Percentiles rank a stretch among this genome's conserved stretches.
These are phyloP conservation scores for Petaurus breviceps DNA, from an alignment of 2,113 vertebrate genomes.

Conservation along the genomic window DNA sequence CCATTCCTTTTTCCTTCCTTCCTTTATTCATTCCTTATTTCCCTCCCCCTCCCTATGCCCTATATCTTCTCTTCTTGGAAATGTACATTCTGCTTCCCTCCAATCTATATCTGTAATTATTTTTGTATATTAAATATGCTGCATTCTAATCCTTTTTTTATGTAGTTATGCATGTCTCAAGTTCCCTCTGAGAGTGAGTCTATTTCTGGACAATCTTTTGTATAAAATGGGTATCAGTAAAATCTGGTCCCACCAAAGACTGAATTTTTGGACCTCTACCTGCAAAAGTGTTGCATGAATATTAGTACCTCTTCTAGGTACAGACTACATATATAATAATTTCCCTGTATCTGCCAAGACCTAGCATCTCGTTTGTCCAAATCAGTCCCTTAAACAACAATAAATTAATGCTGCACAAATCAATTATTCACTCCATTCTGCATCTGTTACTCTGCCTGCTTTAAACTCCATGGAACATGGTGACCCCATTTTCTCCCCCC, in stretches of 20 bases:
- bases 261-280: neutral
- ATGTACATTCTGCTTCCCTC: neutral
- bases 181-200: neutral
- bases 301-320: neutral
- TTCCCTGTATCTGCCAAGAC: neutral
- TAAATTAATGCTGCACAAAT: too few relatives aligned
- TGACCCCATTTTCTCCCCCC: too few relatives aligned
- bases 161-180: neutral
- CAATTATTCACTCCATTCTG: too few relatives aligned
- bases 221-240: neutral
- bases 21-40: too few relatives aligned
- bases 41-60: too few relatives aligned
- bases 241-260: neutral
- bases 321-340: neutral
- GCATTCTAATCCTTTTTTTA: neutral
- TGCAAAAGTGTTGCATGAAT: neutral
- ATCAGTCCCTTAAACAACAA: neutral
- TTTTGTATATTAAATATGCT: neutral
- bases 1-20: too few relatives aligned
- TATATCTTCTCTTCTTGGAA: neutral
- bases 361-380: neutral
- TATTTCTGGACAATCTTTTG: neutral
- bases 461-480: too few relatives aligned
- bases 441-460: too few relatives aligned
- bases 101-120: neutral